Percentiles rank a stretch among this genome's conserved stretches.
phyloP scores from a whole-genome alignment of 2,113 vertebrate genomes.

The Ictalurus furcatus region DNA sequence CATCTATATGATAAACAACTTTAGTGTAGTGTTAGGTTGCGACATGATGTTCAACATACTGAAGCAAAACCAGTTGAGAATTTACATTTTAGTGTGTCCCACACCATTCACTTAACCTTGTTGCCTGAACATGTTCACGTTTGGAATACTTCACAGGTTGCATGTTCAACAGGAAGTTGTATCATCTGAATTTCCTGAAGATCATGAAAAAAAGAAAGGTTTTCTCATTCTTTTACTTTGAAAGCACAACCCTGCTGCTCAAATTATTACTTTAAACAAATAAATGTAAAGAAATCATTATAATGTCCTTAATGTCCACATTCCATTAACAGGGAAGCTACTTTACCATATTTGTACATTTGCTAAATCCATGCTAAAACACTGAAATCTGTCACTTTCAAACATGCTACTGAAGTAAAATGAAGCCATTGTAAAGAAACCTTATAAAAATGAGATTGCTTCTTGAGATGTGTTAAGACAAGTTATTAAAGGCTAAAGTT shows the following conservation, averaged over 20 bases:
- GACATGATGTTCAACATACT: too few relatives aligned
- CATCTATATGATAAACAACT: too few relatives aligned
- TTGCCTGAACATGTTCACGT: too few relatives aligned
- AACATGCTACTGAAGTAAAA: not conserved
- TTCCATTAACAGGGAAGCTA: not conserved
- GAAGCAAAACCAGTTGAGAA: too few relatives aligned
- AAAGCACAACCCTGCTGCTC: not conserved
- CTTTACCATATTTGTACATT: not conserved
- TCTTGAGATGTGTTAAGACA: not conserved
- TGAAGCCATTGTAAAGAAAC: not conserved
- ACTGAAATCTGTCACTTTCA: not conserved
- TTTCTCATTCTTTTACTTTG: too few relatives aligned
- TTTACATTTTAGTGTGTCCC: too few relatives aligned
- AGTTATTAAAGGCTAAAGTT: not conserved
- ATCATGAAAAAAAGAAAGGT: too few relatives aligned
- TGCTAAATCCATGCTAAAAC: not conserved
- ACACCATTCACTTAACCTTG: too few relatives aligned
- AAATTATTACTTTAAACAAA: not conserved
- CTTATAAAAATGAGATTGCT: not conserved
- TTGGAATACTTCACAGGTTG: too few relatives aligned
- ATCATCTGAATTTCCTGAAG: too few relatives aligned
- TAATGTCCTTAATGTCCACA: not conserved
- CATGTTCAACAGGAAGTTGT: too few relatives aligned
- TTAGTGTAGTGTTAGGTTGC: too few relatives aligned
- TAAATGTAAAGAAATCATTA: not conserved